These are phyloP conservation scores for Gandaritis pyraliata DNA, from an alignment of 2,888 invertebrate genomes.

Conservation along the genomic window DNA sequence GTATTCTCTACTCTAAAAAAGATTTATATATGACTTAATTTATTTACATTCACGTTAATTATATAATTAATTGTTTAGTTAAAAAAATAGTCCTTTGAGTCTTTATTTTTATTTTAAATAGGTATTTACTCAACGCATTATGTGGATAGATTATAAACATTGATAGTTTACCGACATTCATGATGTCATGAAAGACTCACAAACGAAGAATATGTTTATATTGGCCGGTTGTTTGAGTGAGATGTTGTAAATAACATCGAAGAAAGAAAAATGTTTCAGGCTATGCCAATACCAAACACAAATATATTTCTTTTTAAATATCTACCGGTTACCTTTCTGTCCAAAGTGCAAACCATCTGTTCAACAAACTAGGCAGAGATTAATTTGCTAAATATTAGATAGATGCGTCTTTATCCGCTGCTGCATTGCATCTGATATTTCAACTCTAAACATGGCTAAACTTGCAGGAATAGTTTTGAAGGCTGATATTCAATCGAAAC, in stretches of 20 bases:
- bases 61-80: too few species aligned
- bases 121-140: neutral
- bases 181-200: neutral
- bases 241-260: constrained; percentile 2
- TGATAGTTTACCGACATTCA: neutral
- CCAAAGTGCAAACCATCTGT: neutral
- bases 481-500: neutral
- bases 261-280: constrained; percentile 13
- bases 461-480: constrained; percentile 2
- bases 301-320: neutral
- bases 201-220: constrained; percentile 15
- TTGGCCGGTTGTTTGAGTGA: constrained; percentile 12
- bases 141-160: neutral
- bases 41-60: too few species aligned
- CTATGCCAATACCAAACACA: neutral
- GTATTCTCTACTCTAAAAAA: too few species aligned
- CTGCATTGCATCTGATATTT: neutral
- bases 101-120: neutral
- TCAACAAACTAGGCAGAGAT: neutral
- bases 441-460: neutral
- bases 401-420: neutral
- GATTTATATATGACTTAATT: too few species aligned
- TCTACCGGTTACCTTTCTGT: neutral
- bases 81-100: too few species aligned
- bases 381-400: neutral